Conservation (phyloP, 1,140 invertebrate genomes). For the Drosophila eugracilis region DNA sequence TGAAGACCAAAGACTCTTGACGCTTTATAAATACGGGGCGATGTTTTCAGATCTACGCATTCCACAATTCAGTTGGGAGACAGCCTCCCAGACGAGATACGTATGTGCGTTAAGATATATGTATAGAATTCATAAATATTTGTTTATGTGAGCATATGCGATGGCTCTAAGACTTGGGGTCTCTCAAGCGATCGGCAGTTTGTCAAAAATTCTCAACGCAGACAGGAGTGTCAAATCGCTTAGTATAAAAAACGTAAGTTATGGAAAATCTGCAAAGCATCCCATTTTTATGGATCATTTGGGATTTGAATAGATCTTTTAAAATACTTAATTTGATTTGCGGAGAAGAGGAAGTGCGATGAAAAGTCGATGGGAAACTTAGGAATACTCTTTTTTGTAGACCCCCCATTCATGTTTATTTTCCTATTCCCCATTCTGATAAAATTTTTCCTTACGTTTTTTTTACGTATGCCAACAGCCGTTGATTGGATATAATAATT, state of each 20-base stretch:
- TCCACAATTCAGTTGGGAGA: conserved; percentile 35
- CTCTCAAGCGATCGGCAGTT: conserved; percentile 66
- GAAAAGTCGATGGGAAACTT: conserved; percentile 18
- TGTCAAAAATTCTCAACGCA: conserved; percentile 71
- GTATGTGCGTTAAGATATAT: conserved; percentile 12
- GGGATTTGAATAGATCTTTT: conserved; percentile 69
- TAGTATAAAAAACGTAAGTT: conserved; percentile 63
- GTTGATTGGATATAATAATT: conserved; percentile 40
- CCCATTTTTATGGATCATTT: conserved; percentile 69
- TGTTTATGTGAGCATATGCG: conserved; percentile 34
- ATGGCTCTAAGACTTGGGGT: conserved; percentile 44
- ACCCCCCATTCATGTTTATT: conserved; percentile 26
- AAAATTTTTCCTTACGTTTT: conserved; percentile 15
- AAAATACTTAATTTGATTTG: conserved; percentile 64
- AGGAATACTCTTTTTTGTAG: conserved; percentile 37
- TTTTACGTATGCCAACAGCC: conserved; percentile 29
- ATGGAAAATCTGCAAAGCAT: conserved; percentile 65
- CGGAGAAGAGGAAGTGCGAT: conserved; percentile 19
- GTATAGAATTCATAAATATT: conserved; percentile 25
- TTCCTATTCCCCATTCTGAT: conserved; percentile 10
- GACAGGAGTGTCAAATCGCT: conserved; percentile 61
- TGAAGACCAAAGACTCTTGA: conserved; percentile 16
- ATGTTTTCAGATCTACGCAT: conserved; percentile 51
- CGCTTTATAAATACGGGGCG: conserved; percentile 38
- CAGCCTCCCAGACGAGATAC: conserved; percentile 28